Conservation (phyloP, 2,888 invertebrate genomes). For the Drosophila putrida region DNA sequence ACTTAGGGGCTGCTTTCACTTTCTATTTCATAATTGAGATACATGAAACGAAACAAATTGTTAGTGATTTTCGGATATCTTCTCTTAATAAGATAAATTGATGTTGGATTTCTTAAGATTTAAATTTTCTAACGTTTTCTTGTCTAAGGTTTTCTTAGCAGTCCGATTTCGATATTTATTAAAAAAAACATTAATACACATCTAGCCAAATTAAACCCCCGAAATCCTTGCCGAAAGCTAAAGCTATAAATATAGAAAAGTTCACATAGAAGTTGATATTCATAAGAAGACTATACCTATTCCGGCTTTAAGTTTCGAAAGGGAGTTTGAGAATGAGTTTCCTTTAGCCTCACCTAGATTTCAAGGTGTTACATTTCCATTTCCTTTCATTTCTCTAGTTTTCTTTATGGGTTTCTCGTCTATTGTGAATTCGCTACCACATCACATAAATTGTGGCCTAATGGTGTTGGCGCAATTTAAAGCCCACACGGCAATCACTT, state of each 20-base stretch:
- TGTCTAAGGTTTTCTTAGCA: no score
- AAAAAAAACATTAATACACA: no score
- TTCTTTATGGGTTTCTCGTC: slow-evolving; percentile 1
- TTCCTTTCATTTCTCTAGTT: not conserved
- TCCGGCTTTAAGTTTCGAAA: no score
- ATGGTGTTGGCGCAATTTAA: slow-evolving; percentile 19
- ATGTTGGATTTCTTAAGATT: not conserved
- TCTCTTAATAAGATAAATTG: not conserved
- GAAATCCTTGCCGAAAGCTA: no score
- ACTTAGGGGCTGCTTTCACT: slow-evolving; percentile 46
- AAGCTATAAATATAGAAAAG: no score
- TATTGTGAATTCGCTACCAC: not conserved
- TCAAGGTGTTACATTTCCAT: not conserved
- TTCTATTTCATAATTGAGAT: slow-evolving; percentile 19
- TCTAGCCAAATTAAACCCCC: no score
- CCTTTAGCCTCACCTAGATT: not conserved
- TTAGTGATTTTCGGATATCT: not conserved
- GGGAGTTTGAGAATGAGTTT: no score
- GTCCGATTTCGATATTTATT: no score
- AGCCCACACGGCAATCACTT: slow-evolving; percentile 20
- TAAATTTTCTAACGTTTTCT: no score
- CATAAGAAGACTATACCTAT: no score
- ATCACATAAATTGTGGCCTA: slow-evolving; percentile 30
- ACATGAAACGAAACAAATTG: slow-evolving; percentile 26
- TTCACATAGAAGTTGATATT: no score